A percentile compares a stretch with the other conserved stretches of the same genome.
phyloP scores from a whole-genome alignment of 1,140 invertebrate species.

The Tetraneura akinire region DNA sequence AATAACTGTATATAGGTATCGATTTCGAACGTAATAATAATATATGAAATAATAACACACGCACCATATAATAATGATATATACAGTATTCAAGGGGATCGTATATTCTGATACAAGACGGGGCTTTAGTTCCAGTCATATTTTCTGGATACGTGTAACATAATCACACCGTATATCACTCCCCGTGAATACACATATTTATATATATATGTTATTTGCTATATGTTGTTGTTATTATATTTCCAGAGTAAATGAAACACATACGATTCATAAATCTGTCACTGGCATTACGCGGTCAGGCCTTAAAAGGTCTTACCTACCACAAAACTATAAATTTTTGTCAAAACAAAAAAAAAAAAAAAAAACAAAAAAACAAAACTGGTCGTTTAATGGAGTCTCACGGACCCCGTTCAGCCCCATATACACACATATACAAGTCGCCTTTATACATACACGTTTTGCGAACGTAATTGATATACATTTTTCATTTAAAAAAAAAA shows the following conservation, averaged over 20 bases:
- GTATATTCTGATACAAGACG: too few species aligned
- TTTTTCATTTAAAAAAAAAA: constrained; percentile 41
- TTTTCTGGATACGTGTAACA: background rate
- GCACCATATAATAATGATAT: too few species aligned
- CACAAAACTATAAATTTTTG: constrained; percentile 45
- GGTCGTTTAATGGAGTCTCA: constrained; percentile 36
- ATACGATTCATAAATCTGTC: constrained; percentile 50
- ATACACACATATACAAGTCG: too few species aligned
- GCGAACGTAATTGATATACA: constrained; percentile 42
- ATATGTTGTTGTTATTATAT: constrained; percentile 45
- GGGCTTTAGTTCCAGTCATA: background rate
- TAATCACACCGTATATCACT: constrained; percentile 7
- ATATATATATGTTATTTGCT: background rate
- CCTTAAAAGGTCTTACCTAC: constrained; percentile 50
- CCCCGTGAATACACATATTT: background rate
- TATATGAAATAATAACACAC: too few species aligned
- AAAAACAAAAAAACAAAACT: constrained; percentile 39
- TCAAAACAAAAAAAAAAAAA: constrained; percentile 37
- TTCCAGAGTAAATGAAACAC: constrained; percentile 47
- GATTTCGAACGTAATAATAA: too few species aligned
- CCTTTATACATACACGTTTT: background rate
- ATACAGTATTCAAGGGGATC: too few species aligned
- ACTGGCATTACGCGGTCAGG: constrained; percentile 45
- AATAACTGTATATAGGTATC: too few species aligned
- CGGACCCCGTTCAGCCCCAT: constrained; percentile 26